These are phyloP conservation scores for Amiota communis DNA, from an alignment of 2,888 invertebrate genomes.

Conservation along the genomic window DNA sequence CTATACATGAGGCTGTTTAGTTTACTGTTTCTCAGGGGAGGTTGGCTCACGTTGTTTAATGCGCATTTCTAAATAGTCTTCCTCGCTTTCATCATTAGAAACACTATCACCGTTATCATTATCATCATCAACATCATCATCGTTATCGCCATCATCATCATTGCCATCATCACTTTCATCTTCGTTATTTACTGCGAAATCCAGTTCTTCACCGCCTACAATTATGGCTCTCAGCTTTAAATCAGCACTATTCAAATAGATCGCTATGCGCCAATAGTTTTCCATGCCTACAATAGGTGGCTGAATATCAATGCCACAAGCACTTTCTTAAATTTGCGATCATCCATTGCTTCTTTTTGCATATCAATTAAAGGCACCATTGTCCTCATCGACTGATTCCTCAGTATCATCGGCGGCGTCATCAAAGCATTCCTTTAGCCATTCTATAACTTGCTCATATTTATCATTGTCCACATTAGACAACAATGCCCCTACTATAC, in stretches of 20 bases:
- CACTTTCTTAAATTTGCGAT: conserved; percentile 79
- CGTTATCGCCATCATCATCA: conserved; percentile 28
- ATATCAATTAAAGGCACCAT: conserved; percentile 83
- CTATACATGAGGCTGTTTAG: conserved; percentile 69
- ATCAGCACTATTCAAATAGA: conserved; percentile 74
- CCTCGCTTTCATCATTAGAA: conserved; percentile 57
- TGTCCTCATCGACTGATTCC: conserved; percentile 78
- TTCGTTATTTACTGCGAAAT: conserved; percentile 44
- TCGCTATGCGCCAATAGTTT: conserved; percentile 90
- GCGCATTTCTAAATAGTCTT: conserved; percentile 68
- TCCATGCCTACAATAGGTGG: conserved; percentile 85
- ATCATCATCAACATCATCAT: conserved; percentile 46
- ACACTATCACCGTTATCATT: conserved; percentile 16
- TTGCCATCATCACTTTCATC: conserved; percentile 63
- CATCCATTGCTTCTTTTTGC: conserved; percentile 83
- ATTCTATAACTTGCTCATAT: conserved; percentile 78
- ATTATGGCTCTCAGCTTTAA: conserved; percentile 71
- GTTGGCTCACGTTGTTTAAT: conserved; percentile 48
- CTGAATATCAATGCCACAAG: conserved; percentile 80
- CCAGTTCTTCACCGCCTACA: conserved; percentile 63
- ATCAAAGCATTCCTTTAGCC: conserved; percentile 84
- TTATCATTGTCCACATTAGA: conserved; percentile 68
- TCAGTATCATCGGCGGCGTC: conserved; percentile 78
- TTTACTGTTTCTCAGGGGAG: conserved; percentile 61
- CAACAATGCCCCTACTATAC: conserved; percentile 62